These are phyloP conservation scores for Dryomyza anilis DNA, from an alignment of 2,888 invertebrate species.

Conservation along the genomic window DNA sequence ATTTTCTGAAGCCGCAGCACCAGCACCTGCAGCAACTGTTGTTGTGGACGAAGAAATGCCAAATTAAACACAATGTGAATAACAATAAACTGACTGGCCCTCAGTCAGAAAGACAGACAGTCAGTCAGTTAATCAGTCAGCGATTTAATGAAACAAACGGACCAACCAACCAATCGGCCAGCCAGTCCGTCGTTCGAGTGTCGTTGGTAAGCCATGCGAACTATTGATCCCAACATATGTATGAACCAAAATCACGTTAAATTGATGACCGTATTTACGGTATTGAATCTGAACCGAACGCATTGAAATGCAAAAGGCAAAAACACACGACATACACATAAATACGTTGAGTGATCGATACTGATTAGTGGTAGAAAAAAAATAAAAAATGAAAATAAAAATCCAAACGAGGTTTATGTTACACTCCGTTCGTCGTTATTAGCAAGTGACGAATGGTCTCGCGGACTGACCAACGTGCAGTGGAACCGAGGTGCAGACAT, in stretches of 20 bases:
- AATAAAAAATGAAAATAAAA: slow-evolving; percentile 1
- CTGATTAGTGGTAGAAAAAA: slow-evolving; percentile 8
- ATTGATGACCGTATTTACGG: neutral
- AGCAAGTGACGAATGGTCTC: neutral
- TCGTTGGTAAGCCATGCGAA: neutral
- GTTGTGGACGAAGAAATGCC: too few relatives aligned
- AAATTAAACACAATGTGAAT: too few relatives aligned
- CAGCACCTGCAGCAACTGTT: too few relatives aligned
- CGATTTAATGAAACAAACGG: too few relatives aligned
- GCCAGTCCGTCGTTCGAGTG: too few relatives aligned
- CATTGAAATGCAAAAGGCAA: slow-evolving; percentile 17
- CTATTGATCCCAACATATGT: slow-evolving; percentile 13
- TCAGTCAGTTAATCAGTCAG: neutral
- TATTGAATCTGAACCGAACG: neutral
- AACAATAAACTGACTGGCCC: neutral
- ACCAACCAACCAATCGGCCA: too few relatives aligned
- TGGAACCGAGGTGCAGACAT: neutral
- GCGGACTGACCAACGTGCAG: neutral
- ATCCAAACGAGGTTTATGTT: slow-evolving; percentile 24
- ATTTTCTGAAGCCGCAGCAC: too few relatives aligned
- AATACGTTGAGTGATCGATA: neutral
- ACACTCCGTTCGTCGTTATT: slow-evolving; percentile 16
- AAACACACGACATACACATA: neutral
- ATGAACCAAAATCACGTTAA: too few relatives aligned
- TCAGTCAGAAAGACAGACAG: neutral